A percentile compares a stretch with the other conserved stretches of the same genome.
Evolutionary conservation across 2,888 invertebrate species (phyloP).

Genomic region (Nematopogon swammerdamellus): DNA sequence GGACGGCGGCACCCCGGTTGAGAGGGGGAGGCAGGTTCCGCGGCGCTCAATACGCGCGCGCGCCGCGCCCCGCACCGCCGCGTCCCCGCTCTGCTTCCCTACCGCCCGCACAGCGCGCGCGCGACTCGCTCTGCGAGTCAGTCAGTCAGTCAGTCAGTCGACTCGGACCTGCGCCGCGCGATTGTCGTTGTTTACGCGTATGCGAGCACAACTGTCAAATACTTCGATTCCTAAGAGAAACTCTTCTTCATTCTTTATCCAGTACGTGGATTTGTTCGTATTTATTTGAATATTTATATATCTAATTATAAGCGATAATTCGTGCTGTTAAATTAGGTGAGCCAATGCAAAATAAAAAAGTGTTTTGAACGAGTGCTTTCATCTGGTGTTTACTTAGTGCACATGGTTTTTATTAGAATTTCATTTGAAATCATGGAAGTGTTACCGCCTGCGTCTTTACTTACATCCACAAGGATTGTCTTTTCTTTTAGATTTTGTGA

Average conservation of each 20-base stretch:
- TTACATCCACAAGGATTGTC: too few relatives aligned
- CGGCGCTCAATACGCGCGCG: slow-evolving; percentile 51
- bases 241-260: slow-evolving; percentile 21
- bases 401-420: background rate
- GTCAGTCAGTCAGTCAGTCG: slow-evolving; percentile 48
- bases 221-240: slow-evolving; percentile 39
- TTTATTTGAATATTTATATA: background rate
- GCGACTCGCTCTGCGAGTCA: slow-evolving; percentile 19
- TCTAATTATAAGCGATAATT: background rate
- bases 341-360: background rate
- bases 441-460: too few relatives aligned
- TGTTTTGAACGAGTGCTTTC: too few relatives aligned
- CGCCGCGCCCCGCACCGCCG: too few relatives aligned
- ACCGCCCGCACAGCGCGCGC: slow-evolving; percentile 14
- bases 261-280: slow-evolving; percentile 36
- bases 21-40: slow-evolving; percentile 11
- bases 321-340: background rate
- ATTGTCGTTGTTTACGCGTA: slow-evolving; percentile 18
- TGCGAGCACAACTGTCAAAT: slow-evolving; percentile 30
- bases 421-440: background rate
- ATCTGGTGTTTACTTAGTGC: background rate
- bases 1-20: slow-evolving; percentile 34
- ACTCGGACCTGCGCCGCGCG: slow-evolving; percentile 25
- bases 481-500: too few relatives aligned
- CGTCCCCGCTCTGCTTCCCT: too few relatives aligned